Evolutionary conservation across 2,797 vertebrate species (phyloP).

Genomic region (Cyclura pinguis): DNA sequence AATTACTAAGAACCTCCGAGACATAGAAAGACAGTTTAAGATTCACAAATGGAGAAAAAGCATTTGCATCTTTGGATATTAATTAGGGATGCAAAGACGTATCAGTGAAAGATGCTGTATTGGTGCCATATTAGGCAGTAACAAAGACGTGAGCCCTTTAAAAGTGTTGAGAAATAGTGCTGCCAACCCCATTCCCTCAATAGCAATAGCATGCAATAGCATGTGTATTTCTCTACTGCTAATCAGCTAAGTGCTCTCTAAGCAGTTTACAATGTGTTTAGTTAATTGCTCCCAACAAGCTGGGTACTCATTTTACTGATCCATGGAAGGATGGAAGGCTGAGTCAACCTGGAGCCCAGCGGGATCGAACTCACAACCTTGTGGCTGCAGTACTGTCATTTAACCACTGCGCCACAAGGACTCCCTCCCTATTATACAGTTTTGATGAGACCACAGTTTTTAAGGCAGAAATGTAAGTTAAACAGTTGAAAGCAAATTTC

Average conservation of each 20-base stretch:
- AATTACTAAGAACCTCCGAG: slow-evolving; percentile 63
- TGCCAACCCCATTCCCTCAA: not conserved
- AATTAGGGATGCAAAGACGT: slow-evolving; percentile 60
- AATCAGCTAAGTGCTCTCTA: too few species aligned
- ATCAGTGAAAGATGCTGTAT: not conserved
- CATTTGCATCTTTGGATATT: slow-evolving; percentile 59
- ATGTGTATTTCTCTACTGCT: too few species aligned
- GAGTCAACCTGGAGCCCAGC: too few species aligned
- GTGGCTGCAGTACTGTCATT: too few species aligned
- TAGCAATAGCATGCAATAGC: too few species aligned
- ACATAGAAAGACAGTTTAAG: slow-evolving; percentile 42
- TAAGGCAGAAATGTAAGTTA: slow-evolving; percentile 9
- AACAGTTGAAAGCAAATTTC: slow-evolving; percentile 43
- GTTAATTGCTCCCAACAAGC: too few species aligned
- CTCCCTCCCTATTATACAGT: not conserved
- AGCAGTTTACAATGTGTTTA: too few species aligned
- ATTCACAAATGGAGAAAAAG: slow-evolving; percentile 66
- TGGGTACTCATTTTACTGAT: too few species aligned
- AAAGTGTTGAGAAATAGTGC: slow-evolving; percentile 23
- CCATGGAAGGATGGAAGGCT: too few species aligned
- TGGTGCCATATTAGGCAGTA: slow-evolving; percentile 34
- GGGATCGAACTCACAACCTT: too few species aligned
- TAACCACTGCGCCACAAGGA: not conserved
- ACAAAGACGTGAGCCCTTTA: not conserved
- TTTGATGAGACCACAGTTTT: not conserved